Conservation (phyloP, 2,113 vertebrate species). For the Harpagus bidentatus region DNA sequence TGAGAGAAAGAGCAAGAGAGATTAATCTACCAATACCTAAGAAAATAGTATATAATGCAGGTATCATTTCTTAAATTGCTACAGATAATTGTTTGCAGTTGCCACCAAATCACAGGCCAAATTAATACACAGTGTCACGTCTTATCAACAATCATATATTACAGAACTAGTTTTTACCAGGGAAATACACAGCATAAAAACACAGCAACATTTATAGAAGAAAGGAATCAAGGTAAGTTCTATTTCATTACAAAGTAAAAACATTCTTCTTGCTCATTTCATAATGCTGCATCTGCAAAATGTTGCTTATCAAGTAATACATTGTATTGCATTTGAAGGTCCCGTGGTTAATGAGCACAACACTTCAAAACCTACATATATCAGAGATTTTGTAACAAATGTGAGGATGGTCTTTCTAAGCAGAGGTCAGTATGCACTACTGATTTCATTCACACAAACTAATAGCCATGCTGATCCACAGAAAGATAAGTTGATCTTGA, state of each 20-base stretch:
- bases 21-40: background rate
- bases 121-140: background rate
- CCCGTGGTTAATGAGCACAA: background rate
- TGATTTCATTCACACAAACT: background rate
- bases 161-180: background rate
- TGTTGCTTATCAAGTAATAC: background rate
- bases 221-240: background rate
- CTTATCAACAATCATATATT: background rate
- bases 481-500: background rate
- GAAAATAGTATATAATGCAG: background rate
- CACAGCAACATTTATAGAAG: background rate
- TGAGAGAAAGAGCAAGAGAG: slow-evolving; percentile 52
- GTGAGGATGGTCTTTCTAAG: background rate
- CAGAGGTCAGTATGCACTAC: background rate
- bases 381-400: background rate
- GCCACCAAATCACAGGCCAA: background rate
- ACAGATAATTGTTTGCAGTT: background rate
- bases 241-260: background rate
- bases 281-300: background rate
- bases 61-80: background rate
- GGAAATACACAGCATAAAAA: background rate
- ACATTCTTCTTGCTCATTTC: background rate
- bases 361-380: background rate
- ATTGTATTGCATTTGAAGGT: background rate
- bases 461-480: background rate